A percentile compares a stretch with the other conserved stretches of the same genome.
Evolutionary conservation across 2,797 vertebrate genomes (phyloP).

Genomic region (Spinus pinus): DNA sequence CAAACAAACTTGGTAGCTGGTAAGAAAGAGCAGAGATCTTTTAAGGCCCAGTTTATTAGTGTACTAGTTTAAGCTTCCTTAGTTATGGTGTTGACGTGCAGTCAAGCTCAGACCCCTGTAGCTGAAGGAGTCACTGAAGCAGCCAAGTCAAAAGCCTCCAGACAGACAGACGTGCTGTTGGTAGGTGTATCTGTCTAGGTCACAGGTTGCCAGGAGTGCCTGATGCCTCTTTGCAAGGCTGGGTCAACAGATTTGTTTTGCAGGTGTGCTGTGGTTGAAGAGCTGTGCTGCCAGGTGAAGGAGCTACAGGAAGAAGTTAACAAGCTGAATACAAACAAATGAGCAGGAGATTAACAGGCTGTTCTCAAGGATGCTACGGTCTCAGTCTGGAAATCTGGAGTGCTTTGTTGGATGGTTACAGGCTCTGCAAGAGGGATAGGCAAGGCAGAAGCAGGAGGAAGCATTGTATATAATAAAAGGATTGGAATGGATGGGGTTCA

Average conservation of each 20-base stretch:
- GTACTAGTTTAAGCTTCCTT: not conserved
- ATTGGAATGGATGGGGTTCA: not conserved
- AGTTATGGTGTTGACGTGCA: not conserved
- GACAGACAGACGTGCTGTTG: not conserved
- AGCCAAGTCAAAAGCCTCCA: not conserved
- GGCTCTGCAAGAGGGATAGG: not conserved
- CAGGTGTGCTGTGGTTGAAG: not conserved
- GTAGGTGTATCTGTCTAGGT: not conserved
- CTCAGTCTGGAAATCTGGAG: not conserved
- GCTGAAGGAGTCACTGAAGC: not conserved
- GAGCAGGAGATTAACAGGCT: not conserved
- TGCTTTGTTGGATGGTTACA: not conserved
- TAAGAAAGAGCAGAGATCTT: not conserved
- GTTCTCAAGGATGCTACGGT: not conserved
- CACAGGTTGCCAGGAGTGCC: not conserved
- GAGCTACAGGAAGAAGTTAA: not conserved
- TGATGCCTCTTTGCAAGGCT: not conserved
- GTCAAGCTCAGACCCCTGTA: not conserved
- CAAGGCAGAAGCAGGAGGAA: not conserved
- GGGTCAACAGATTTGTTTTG: not conserved
- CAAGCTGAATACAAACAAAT: not conserved
- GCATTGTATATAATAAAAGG: not conserved
- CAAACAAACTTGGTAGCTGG: accelerated
- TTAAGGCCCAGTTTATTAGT: not conserved
- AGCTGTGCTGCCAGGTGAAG: not conserved